phyloP scores from a whole-genome alignment of 1,140 invertebrate genomes.

The Thaumatotibia leucotreta region DNA sequence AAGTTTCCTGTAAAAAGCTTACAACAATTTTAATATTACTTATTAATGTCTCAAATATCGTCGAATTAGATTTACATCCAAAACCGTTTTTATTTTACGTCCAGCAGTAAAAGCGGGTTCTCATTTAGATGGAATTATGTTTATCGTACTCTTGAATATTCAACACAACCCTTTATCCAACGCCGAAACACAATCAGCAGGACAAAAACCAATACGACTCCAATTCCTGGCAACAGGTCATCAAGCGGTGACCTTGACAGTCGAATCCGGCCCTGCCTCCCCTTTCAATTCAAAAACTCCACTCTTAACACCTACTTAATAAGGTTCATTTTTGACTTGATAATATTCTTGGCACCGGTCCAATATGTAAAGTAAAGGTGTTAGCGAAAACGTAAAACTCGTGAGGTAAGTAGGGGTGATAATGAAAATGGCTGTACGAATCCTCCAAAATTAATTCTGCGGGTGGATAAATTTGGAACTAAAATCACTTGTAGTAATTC shows the following conservation, averaged over 20 bases:
- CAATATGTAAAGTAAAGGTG: constrained; percentile 5
- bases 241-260: constrained; percentile 1
- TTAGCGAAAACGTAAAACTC: neutral
- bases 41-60: neutral
- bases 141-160: neutral
- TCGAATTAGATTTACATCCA: constrained; percentile 6
- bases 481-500: neutral
- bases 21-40: too few species aligned
- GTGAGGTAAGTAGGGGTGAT: neutral
- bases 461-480: neutral
- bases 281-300: neutral
- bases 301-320: neutral
- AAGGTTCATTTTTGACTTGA: neutral
- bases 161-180: neutral
- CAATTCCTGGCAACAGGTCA: constrained; percentile 11
- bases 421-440: constrained; percentile 9
- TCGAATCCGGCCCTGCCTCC: neutral
- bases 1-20: too few species aligned
- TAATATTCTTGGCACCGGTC: neutral
- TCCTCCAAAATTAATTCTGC: neutral
- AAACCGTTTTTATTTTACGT: constrained; percentile 8
- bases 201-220: neutral
- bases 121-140: neutral
- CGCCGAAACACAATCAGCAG: neutral
- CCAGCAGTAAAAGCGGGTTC: neutral